Conservation (phyloP, 1,140 invertebrate species). For the Macrotrachela quadricornifera region DNA sequence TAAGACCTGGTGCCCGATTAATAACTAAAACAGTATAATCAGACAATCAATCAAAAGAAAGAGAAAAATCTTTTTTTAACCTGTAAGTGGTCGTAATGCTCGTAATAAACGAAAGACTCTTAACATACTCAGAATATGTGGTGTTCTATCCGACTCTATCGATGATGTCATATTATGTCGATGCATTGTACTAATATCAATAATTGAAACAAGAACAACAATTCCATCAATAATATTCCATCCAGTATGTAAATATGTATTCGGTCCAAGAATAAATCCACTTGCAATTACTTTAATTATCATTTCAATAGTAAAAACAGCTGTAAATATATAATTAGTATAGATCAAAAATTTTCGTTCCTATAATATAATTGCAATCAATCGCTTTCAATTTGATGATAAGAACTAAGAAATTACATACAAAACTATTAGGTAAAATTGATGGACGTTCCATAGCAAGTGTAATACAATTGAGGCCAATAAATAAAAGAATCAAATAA, state of each 20-base stretch:
- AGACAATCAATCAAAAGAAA: no score
- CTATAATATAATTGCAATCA: conserved; percentile 13
- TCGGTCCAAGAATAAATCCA: conserved; percentile 72
- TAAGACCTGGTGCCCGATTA: conserved; percentile 88
- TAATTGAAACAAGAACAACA: conserved; percentile 81
- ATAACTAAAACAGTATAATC: conserved; percentile 65
- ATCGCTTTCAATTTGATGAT: conserved; percentile 6
- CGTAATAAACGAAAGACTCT: conserved; percentile 83
- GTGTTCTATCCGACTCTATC: conserved; percentile 65
- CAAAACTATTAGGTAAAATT: conserved; percentile 58
- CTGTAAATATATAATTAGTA: conserved; percentile 89
- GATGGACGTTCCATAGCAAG: conserved; percentile 94
- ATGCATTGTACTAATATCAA: conserved; percentile 40
- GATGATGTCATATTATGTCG: conserved; percentile 45
- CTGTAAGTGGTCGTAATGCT: conserved; percentile 67
- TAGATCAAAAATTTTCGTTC: conserved; percentile 68
- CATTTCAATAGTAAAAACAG: conserved; percentile 89
- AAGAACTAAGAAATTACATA: conserved; percentile 12
- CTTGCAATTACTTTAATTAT: conserved; percentile 81
- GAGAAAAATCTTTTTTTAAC: conserved; percentile 6
- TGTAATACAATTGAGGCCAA: conserved; percentile 79
- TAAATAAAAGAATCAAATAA: conserved; percentile 79
- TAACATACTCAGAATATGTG: conserved; percentile 87
- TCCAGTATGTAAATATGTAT: conserved; percentile 86
- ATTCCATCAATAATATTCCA: conserved; percentile 99